phyloP scores from a whole-genome alignment of 2,797 vertebrate genomes.

The Basileuterus tristriatus region DNA sequence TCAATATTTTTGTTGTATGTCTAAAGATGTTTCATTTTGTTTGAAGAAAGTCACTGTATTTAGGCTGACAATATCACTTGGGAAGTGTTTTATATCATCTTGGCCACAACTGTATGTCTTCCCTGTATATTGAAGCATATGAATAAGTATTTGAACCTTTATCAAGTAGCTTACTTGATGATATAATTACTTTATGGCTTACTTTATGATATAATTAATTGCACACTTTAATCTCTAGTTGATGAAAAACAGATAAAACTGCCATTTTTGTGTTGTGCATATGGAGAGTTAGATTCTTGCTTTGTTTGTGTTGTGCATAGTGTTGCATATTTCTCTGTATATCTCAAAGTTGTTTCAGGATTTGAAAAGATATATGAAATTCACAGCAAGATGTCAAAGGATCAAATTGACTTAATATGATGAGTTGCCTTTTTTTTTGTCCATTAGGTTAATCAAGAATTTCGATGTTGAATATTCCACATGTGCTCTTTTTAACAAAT shows the following conservation, averaged over 20 bases:
- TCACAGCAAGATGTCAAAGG: background rate
- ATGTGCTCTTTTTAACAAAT: background rate
- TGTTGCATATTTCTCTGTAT: background rate
- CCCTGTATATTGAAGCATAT: background rate
- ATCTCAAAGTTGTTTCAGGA: background rate
- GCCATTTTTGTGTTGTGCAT: background rate
- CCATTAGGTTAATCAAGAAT: background rate
- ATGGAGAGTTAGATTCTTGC: background rate
- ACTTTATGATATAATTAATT: background rate
- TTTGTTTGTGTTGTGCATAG: background rate
- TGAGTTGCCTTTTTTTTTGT: background rate
- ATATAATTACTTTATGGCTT: background rate
- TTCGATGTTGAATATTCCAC: background rate
- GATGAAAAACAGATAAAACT: background rate
- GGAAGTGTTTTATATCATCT: background rate
- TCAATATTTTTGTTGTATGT: background rate
- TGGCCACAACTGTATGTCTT: background rate
- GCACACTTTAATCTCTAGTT: background rate
- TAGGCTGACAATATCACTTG: background rate
- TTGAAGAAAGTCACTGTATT: background rate
- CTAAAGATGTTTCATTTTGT: background rate
- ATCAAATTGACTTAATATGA: background rate
- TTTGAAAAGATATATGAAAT: background rate
- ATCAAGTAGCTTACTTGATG: background rate
- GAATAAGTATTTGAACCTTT: background rate